Evolutionary conservation across 2,797 vertebrate species (phyloP), one percentile per base, ranked within the genome.

Genomic region (Epinephelus coioides): DNA sequence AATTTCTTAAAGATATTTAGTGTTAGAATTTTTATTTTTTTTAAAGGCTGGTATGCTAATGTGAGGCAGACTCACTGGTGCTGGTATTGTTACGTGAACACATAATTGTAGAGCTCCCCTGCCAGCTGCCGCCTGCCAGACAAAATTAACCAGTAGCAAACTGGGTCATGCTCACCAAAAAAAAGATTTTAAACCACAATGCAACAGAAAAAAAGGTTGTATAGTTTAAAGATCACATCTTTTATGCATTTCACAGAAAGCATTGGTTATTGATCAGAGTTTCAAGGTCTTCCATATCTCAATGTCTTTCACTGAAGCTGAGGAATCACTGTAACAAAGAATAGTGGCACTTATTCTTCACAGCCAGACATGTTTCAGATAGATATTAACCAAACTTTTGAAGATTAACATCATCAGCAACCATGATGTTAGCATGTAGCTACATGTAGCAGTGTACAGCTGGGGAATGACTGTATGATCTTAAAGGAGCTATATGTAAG

Each of bases 121-220:
- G 53, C 18, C n/a, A 69, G 59, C 23, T 4, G n/a, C 27, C 57
- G 50, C 23, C 34, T 55, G 61, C 38, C 18, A 21, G 60, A 51
- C n/a, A 12, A 38, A 65, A 70, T 0, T 56, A 11, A 60, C 51
- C 2, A 13, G 19, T 8, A 46, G 57, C 17, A 59, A 84, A 71
- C 50, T 66, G 53, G 50, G 65, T 73, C 44, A 62, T 46, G 38
- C 34, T 47, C 38, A 75, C 38, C 27, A 6, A 30, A 30, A 65
- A 47, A 27, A 5, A 54, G 30, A 34, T 19, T 53, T 40, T 3
- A 47, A 23, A 70, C 12, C 15, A 47, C 11, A 18, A 4, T 34
- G 19, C 50, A 50, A 55, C 21, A 63, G 25, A 11, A 68, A 11
- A 68, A 77, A 55, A 0, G 15, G 59, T 62, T 3, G 9, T 60